Evolutionary conservation across 1,140 invertebrate species (phyloP).

Genomic region (Pomacea maculata): DNA sequence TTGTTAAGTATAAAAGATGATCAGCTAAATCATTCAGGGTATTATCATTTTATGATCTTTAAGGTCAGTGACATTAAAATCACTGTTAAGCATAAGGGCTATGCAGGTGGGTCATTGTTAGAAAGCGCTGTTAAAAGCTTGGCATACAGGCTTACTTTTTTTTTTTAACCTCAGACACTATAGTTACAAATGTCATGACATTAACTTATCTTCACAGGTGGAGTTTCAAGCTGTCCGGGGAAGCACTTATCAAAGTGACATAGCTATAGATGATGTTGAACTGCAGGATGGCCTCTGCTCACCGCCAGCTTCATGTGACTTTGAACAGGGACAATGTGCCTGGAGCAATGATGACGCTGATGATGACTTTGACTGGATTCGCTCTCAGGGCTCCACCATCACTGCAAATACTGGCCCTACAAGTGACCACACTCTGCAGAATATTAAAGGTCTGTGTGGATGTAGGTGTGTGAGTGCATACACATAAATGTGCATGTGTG

Average conservation of each 20-base stretch:
- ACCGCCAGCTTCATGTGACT: slow-evolving; percentile 49
- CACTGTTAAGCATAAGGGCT: no score
- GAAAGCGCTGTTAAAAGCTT: no score
- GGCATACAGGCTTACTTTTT: no score
- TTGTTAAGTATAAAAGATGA: no score
- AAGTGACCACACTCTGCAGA: slow-evolving; percentile 58
- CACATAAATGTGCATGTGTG: slow-evolving; percentile 28
- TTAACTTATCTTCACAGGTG: slow-evolving; percentile 63
- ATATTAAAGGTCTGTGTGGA: background rate
- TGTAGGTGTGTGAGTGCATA: no score
- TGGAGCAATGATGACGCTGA: slow-evolving; percentile 45
- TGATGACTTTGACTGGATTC: slow-evolving; percentile 62
- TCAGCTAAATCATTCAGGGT: no score
- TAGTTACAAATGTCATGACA: no score
- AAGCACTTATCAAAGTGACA: slow-evolving; percentile 71
- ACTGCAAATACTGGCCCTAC: slow-evolving; percentile 49
- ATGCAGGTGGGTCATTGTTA: no score
- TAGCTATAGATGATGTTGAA: slow-evolving; percentile 55
- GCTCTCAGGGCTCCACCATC: slow-evolving; percentile 34
- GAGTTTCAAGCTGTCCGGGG: slow-evolving; percentile 75
- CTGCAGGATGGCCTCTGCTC: slow-evolving; percentile 40
- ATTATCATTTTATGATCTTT: no score
- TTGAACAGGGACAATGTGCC: slow-evolving; percentile 55
- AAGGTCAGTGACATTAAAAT: no score
- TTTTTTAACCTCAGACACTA: no score